Evolutionary conservation across 1,140 invertebrate genomes (phyloP).

Genomic region (Melitaea cinxia): DNA sequence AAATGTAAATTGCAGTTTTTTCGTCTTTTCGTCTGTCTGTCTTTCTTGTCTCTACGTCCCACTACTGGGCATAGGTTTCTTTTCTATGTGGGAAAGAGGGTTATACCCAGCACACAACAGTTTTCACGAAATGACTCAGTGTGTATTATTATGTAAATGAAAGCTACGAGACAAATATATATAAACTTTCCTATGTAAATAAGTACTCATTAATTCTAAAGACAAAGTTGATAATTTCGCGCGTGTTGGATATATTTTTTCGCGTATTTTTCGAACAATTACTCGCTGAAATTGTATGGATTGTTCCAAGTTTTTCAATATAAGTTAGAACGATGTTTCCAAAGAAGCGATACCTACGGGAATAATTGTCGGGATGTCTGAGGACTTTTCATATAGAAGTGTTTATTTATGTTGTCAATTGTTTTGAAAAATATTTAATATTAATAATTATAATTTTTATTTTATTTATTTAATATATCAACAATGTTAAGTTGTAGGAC

Average conservation of each 20-base stretch:
- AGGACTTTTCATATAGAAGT: slow-evolving; percentile 9
- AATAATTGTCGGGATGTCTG: slow-evolving; percentile 16
- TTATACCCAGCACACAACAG: background rate
- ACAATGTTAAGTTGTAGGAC: no score
- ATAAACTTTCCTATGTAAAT: background rate
- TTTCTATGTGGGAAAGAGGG: no score
- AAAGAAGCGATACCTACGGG: slow-evolving; percentile 18
- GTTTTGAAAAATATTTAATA: no score
- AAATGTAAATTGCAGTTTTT: no score
- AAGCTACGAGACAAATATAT: background rate
- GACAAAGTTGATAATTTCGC: slow-evolving; percentile 5
- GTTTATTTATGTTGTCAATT: background rate
- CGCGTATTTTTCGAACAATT: slow-evolving; percentile 35
- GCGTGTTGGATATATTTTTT: slow-evolving; percentile 29
- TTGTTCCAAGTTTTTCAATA: slow-evolving; percentile 45
- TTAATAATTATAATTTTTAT: no score
- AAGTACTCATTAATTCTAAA: background rate
- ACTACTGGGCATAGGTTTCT: no score
- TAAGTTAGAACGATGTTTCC: slow-evolving; percentile 37
- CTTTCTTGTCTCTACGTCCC: no score
- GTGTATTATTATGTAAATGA: background rate
- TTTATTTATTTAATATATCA: no score
- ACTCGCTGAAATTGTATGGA: slow-evolving; percentile 36
- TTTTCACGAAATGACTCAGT: no score
- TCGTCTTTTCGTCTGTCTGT: no score